Base-by-base conservation (phyloP, 1,140 invertebrate genomes). In the Heliconius hermathena region DNA sequence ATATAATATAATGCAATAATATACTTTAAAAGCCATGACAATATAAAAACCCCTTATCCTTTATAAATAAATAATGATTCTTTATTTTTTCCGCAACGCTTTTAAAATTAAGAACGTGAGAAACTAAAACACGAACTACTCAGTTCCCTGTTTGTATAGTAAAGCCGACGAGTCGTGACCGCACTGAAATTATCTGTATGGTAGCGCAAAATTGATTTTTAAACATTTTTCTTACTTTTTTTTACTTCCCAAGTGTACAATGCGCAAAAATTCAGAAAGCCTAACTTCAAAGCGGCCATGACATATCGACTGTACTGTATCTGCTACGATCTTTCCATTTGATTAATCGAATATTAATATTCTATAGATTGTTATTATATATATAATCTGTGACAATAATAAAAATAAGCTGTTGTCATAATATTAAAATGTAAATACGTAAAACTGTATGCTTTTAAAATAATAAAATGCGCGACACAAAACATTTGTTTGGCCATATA, bases 401-500 rank as follows among this genome's bases (percentile, higher is more conserved):
- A 22, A 57, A 57, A 57, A 57, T 20, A 57, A n/a, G 13, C 13
- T 46, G 54, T 11, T 1, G 54, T 22, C 54, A 66, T 57, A 22
- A 57, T n/a, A 22, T 22, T 57, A 57, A 57, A 9, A 2, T 57
- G 6, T 4, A 20, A 52, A 22, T 22, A 57, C 20, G 20, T n/a
- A 57, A 57, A 57, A 22, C 11, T 57, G n/a, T 22, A 57, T 22
- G 57, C 3, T 9, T 29, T 66, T 16, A 16, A 29, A 29, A 26
- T 16, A 26, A 66, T 22, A 29, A 29, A 66, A 66, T 4, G 13
- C 60, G 26, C 60, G 1, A 1, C 60, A 41, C 41, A 26, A 8
- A 72, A 36, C 20, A 38, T 73, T 60, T 22, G 20, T 52, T 78
- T 78, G 77, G 71, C 71, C 71, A 73, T 41, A 73, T 71, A 29